Evolutionary conservation across 1,140 invertebrate genomes (phyloP).

Genomic region (Aleiodes sp.): DNA sequence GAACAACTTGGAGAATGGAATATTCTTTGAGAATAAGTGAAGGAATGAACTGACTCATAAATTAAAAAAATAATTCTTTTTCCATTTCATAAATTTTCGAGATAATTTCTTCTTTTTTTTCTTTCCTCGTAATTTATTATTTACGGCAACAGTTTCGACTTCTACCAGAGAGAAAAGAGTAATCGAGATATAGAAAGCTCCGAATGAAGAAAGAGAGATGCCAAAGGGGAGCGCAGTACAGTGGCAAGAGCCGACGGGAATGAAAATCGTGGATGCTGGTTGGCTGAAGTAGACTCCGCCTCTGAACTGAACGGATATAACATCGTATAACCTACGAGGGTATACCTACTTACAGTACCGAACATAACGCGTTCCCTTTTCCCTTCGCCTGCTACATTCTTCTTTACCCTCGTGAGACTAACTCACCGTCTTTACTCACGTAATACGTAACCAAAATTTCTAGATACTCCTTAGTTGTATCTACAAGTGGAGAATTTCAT

Average conservation of each 20-base stretch:
- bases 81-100: too few species aligned
- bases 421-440: neutral
- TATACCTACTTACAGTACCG: slow-evolving; percentile 26
- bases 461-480: too few species aligned
- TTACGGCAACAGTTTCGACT: slow-evolving; percentile 15
- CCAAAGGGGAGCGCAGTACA: slow-evolving; percentile 29
- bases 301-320: slow-evolving; percentile 34
- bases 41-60: too few species aligned
- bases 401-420: too few species aligned
- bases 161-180: slow-evolving; percentile 24
- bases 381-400: neutral
- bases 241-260: slow-evolving; percentile 36
- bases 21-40: too few species aligned
- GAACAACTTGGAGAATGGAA: too few species aligned
- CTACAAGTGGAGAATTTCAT: too few species aligned
- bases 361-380: slow-evolving; percentile 7
- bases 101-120: too few species aligned
- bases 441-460: too few species aligned
- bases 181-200: neutral
- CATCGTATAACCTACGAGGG: slow-evolving; percentile 30
- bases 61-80: too few species aligned
- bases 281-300: slow-evolving; percentile 47
- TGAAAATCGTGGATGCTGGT: slow-evolving; percentile 43
- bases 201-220: slow-evolving; percentile 38
- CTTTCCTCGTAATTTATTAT: neutral